Base-by-base conservation (phyloP, 1,140 invertebrate species). In the Halyomorpha halys region DNA sequence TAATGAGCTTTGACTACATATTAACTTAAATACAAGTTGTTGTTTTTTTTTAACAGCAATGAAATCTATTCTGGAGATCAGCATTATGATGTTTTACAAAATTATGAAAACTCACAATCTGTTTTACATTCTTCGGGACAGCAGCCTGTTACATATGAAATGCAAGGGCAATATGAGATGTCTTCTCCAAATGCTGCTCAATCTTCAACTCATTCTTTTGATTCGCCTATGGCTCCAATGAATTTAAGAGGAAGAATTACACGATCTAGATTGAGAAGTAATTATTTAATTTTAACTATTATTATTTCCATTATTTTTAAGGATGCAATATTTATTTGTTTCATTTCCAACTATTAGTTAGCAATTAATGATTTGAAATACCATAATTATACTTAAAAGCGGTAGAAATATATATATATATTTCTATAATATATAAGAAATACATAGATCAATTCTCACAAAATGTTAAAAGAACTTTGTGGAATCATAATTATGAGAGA, bases 211-310 rank as follows among this genome's bases (percentile, higher is more conserved):
- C 54, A 18, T 23, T 73, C 73, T 53, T 78, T 77, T 67, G 78
- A 79, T 51, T 75, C 76, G 44, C 77, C 78, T 53, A 70, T 74
- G 67, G 78, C 77, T 16, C 77, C 77, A 15, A 71, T 73, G 6
- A 71, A 74, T 23, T 69, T 75, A 18, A 66, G 72, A 21, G 78
- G 78, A 54, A 73, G 78, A 66, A 78, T 79, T 5, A 80, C 78
- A 9, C 72, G 78, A 64, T 76, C 79, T 21, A 72, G 78, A 64
- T 71, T 79, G 65, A 70, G 77, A 59, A 76, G 76, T 76, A 73
- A 45, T 63, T 67, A 5, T 21, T 60, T 39, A 13, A 4, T 59
- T 15, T 56, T 4, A 56, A 5, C 15, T 6, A 23, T 56, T 56
- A 47, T 4, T 47, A 16, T 15, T 47, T 18, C 15, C 3, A 47